Conservation (phyloP, 2,113 vertebrate species). For the Forbesichthys agassizii region DNA sequence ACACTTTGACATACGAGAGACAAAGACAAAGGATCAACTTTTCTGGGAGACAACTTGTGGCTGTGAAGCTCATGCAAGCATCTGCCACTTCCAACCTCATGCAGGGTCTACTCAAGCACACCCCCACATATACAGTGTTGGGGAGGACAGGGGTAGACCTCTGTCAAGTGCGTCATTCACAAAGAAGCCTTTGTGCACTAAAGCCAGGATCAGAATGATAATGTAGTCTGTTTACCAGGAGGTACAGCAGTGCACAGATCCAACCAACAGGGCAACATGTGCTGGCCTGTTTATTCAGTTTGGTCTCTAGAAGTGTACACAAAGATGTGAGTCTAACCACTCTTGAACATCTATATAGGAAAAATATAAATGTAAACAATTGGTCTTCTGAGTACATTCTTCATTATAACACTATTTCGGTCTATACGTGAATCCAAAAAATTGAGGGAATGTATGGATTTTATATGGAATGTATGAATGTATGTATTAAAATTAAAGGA, state of each 20-base stretch:
- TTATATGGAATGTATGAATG: not conserved
- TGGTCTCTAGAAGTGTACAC: not conserved
- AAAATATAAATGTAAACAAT: not conserved
- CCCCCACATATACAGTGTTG: slow-evolving; percentile 74
- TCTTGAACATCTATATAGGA: not conserved
- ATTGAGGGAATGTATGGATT: not conserved
- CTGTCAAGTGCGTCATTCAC: slow-evolving; percentile 87
- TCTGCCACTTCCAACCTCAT: slow-evolving; percentile 83
- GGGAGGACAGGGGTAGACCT: slow-evolving; percentile 86
- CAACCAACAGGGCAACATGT: slow-evolving; percentile 9
- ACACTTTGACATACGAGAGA: slow-evolving; percentile 66
- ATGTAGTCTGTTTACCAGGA: slow-evolving; percentile 93
- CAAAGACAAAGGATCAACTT: slow-evolving; percentile 82
- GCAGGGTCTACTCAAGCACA: slow-evolving; percentile 57
- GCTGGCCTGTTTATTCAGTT: not conserved
- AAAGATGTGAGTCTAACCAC: not conserved
- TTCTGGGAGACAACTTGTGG: slow-evolving; percentile 81
- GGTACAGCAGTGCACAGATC: slow-evolving; percentile 73
- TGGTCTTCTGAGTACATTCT: too few species aligned
- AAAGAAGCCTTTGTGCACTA: slow-evolving; percentile 90
- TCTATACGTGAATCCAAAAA: too few species aligned
- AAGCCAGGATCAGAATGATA: slow-evolving; percentile 82
- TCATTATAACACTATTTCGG: too few species aligned
- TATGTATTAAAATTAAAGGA: not conserved
- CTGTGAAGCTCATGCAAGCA: slow-evolving; percentile 91